Conservation (phyloP, 2,113 vertebrate genomes). For the Dasyurus viverrinus region DNA sequence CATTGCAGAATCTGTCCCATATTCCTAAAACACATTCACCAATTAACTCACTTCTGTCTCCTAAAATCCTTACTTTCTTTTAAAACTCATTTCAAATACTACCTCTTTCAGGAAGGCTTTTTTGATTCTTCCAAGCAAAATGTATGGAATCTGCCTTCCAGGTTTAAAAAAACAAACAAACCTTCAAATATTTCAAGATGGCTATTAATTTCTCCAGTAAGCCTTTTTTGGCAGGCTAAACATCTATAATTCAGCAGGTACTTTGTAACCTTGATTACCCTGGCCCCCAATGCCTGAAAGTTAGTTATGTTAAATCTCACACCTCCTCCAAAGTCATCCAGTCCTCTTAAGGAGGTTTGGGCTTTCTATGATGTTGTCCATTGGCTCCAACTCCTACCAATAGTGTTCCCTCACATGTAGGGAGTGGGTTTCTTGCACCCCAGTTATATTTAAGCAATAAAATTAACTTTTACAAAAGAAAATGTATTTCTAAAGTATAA, state of each 20-base stretch:
- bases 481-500: not conserved
- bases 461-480: not conserved
- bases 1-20: not conserved
- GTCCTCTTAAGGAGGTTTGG: not conserved
- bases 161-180: not conserved
- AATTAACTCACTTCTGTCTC: not conserved
- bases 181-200: not conserved
- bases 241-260: not conserved
- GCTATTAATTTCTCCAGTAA: not conserved
- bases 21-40: not conserved
- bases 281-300: not conserved
- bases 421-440: not conserved
- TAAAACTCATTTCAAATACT: not conserved
- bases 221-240: not conserved
- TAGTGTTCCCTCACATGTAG: not conserved
- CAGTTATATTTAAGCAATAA: not conserved
- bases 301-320: not conserved
- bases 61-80: not conserved
- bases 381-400: not conserved
- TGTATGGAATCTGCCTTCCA: too few species aligned
- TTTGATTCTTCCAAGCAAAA: not conserved
- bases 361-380: not conserved
- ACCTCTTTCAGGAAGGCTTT: not conserved
- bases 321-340: not conserved
- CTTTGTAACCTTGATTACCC: not conserved